These are phyloP conservation scores for Drosophila buzzatii DNA, from an alignment of 2,888 invertebrate species.

Conservation along the genomic window DNA sequence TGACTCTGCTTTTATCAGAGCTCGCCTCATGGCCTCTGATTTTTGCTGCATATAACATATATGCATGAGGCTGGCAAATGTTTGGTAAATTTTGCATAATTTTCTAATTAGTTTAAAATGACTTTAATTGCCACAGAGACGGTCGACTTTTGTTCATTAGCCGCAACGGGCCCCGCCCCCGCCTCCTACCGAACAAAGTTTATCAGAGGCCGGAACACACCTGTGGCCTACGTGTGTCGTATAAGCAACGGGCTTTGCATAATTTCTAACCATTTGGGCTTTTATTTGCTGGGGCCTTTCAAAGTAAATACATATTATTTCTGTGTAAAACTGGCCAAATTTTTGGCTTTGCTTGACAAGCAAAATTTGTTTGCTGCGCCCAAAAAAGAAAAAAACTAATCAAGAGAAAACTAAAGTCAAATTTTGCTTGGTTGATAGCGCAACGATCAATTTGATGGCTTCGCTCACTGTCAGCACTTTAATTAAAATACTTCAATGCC, in stretches of 20 bases:
- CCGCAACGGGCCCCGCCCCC: background rate
- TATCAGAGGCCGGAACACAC: slow-evolving; percentile 51
- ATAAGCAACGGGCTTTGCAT: slow-evolving; percentile 45
- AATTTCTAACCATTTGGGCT: slow-evolving; percentile 31
- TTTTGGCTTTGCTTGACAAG: background rate
- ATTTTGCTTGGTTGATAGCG: slow-evolving; percentile 23
- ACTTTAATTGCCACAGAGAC: slow-evolving; percentile 55
- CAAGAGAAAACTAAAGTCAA: background rate
- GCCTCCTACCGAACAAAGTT: slow-evolving; percentile 19
- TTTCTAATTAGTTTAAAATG: slow-evolving; percentile 66
- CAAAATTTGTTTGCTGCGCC: background rate
- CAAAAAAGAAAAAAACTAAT: background rate
- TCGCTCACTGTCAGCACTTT: slow-evolving; percentile 49
- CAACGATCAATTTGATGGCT: slow-evolving; percentile 36
- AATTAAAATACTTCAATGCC: slow-evolving; percentile 69
- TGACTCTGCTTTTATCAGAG: slow-evolving; percentile 30
- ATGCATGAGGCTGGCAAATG: slow-evolving; percentile 35
- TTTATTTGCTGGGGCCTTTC: background rate
- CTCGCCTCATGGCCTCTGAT: slow-evolving; percentile 25
- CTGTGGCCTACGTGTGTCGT: slow-evolving; percentile 39
- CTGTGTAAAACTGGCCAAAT: background rate
- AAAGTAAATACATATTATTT: slow-evolving; percentile 1
- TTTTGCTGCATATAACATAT: slow-evolving; percentile 16
- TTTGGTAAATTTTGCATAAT: slow-evolving; percentile 68
- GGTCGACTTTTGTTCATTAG: slow-evolving; percentile 38